These are phyloP conservation scores for Schizopygopsis pylzovi DNA, from an alignment of 2,797 vertebrate species.

Conservation along the genomic window DNA sequence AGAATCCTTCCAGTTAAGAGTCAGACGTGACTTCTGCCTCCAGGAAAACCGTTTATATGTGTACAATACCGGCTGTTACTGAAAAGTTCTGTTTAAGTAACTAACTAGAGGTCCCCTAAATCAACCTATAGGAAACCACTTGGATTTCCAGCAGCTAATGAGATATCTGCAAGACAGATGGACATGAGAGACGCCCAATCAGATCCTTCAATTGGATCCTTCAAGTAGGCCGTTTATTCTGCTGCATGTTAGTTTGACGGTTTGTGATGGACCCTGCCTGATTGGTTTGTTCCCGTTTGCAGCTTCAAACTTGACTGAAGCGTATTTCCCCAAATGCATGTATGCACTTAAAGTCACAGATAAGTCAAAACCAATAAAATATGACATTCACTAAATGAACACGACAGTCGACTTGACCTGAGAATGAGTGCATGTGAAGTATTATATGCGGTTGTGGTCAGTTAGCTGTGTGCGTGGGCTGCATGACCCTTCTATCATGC, in stretches of 20 bases:
- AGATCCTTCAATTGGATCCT: slow-evolving; percentile 59
- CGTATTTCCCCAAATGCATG: slow-evolving; percentile 52
- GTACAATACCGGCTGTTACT: background rate
- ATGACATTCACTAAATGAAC: background rate
- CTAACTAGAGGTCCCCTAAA: slow-evolving; percentile 59
- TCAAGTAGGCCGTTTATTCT: slow-evolving; percentile 63
- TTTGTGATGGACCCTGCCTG: slow-evolving; percentile 47
- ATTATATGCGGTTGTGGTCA: slow-evolving; percentile 23
- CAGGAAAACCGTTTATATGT: background rate
- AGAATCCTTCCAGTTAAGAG: too few relatives aligned
- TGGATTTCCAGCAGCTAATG: slow-evolving; percentile 68
- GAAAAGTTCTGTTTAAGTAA: slow-evolving; percentile 23
- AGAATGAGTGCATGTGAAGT: slow-evolving; percentile 45
- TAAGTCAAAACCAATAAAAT: background rate
- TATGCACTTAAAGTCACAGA: slow-evolving; percentile 37
- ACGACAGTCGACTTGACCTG: background rate
- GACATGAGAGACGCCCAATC: slow-evolving; percentile 67
- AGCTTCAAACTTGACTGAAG: slow-evolving; percentile 28
- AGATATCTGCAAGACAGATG: slow-evolving; percentile 63
- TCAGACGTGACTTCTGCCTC: too few relatives aligned
- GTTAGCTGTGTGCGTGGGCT: slow-evolving; percentile 26
- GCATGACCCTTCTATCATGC: slow-evolving; percentile 43
- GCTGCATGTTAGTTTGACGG: slow-evolving; percentile 62
- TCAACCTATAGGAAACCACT: slow-evolving; percentile 65
- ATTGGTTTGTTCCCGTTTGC: slow-evolving; percentile 39